Conservation (phyloP, 2,888 invertebrate species). For the Athetis lepigone region DNA sequence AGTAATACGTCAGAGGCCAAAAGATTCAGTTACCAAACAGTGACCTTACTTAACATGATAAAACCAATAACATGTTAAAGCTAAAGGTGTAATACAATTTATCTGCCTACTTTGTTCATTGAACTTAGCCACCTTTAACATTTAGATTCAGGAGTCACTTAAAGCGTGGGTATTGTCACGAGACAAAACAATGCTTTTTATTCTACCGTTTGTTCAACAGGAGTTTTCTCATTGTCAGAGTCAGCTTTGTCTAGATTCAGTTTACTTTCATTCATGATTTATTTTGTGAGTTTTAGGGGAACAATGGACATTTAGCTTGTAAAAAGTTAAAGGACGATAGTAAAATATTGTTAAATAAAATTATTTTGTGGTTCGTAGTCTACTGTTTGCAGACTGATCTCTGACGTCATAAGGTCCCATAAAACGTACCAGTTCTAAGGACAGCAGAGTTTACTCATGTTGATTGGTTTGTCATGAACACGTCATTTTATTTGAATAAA, state of each 20-base stretch:
- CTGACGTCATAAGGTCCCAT: background rate
- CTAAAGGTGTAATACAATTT: constrained; percentile 23
- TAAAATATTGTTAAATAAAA: too few relatives aligned
- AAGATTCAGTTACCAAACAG: background rate
- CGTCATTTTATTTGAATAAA: too few relatives aligned
- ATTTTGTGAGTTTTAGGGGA: background rate
- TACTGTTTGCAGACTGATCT: background rate
- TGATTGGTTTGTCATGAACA: too few relatives aligned
- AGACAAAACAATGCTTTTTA: constrained; percentile 16
- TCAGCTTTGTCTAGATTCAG: constrained; percentile 18
- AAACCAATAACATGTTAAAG: constrained; percentile 9
- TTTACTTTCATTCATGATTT: constrained; percentile 24
- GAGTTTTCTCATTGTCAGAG: constrained; percentile 14
- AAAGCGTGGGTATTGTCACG: constrained; percentile 21
- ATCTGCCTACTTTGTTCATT: constrained; percentile 11
- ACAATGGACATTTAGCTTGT: background rate
- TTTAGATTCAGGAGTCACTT: constrained; percentile 16
- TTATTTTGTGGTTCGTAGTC: too few relatives aligned
- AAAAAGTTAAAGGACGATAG: background rate
- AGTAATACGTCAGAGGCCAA: background rate
- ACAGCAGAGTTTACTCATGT: too few relatives aligned
- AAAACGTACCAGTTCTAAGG: too few relatives aligned
- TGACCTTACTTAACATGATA: constrained; percentile 22
- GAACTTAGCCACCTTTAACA: constrained; percentile 27
- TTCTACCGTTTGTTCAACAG: background rate